phyloP scores from a whole-genome alignment of 2,888 invertebrate genomes.

The Chouioia cunea region DNA sequence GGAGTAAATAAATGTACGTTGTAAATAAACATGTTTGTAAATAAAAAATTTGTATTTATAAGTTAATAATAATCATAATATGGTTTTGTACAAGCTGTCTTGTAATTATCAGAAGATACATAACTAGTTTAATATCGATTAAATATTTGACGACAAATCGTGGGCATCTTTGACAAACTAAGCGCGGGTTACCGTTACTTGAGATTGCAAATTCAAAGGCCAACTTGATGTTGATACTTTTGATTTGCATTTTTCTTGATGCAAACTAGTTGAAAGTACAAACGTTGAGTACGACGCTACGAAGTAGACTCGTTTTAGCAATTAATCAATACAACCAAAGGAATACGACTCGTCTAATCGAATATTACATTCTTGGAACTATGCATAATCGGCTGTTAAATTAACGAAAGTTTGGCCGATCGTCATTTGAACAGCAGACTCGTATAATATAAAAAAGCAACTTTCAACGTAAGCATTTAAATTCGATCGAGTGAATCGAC shows the following conservation, averaged over 20 bases:
- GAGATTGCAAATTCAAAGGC: slow-evolving; percentile 35
- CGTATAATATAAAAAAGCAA: background rate
- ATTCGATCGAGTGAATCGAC: too few species aligned
- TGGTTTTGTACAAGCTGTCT: slow-evolving; percentile 36
- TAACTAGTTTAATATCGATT: slow-evolving; percentile 27
- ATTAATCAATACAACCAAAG: slow-evolving; percentile 6
- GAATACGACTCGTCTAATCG: slow-evolving; percentile 14
- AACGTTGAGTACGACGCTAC: slow-evolving; percentile 20
- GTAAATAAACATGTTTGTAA: slow-evolving; percentile 37
- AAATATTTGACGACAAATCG: slow-evolving; percentile 20
- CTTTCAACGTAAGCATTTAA: too few species aligned
- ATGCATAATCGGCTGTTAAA: slow-evolving; percentile 18
- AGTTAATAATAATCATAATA: slow-evolving; percentile 2
- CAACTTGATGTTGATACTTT: slow-evolving; percentile 18
- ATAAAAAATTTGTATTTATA: slow-evolving; percentile 44
- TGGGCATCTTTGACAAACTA: slow-evolving; percentile 30
- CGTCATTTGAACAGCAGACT: slow-evolving; percentile 31
- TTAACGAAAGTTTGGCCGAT: slow-evolving; percentile 31
- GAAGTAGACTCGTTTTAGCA: slow-evolving; percentile 31
- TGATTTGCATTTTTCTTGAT: slow-evolving; percentile 6
- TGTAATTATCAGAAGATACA: slow-evolving; percentile 36
- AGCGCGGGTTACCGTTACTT: slow-evolving; percentile 35
- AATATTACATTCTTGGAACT: slow-evolving; percentile 7
- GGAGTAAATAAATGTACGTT: slow-evolving; percentile 41
- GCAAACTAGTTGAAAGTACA: slow-evolving; percentile 23